A percentile compares a stretch with the other conserved stretches of the same genome.
phyloP scores from a whole-genome alignment of 2,113 vertebrate genomes.

The Laticauda colubrina region DNA sequence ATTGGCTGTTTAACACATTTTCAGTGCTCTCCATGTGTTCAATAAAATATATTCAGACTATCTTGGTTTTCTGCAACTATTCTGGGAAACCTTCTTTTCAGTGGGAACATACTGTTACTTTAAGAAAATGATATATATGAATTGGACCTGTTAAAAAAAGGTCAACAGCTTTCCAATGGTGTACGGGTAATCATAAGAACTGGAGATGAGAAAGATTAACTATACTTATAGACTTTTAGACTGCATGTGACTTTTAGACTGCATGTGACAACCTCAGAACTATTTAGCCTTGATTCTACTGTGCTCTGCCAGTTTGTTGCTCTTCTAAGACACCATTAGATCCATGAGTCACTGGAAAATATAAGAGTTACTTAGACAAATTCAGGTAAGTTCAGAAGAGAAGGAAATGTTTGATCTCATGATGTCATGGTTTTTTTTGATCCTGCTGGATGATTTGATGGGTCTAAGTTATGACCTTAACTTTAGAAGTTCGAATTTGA shows the following conservation, averaged over 20 bases:
- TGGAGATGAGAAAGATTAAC: neutral
- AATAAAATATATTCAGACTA: constrained; percentile 23
- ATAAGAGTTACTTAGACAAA: neutral
- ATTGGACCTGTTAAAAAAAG: neutral
- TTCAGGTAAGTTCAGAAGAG: neutral
- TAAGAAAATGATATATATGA: neutral
- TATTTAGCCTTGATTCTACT: neutral
- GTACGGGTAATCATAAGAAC: neutral
- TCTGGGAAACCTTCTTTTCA: neutral
- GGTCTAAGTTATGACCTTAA: neutral
- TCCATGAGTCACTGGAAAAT: neutral
- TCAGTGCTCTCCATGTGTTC: neutral
- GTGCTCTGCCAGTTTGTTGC: neutral
- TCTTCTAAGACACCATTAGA: neutral
- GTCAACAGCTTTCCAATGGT: neutral
- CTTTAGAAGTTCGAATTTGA: neutral
- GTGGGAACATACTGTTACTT: neutral
- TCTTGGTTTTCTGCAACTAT: neutral
- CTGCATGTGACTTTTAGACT: neutral
- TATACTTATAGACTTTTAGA: neutral
- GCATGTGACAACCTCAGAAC: neutral
- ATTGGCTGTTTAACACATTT: constrained; percentile 11
- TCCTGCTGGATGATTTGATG: neutral
- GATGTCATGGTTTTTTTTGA: neutral
- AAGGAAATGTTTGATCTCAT: neutral